Evolutionary conservation across 2,797 vertebrate species (phyloP).

Genomic region (Buphagus erythrorhynchus): DNA sequence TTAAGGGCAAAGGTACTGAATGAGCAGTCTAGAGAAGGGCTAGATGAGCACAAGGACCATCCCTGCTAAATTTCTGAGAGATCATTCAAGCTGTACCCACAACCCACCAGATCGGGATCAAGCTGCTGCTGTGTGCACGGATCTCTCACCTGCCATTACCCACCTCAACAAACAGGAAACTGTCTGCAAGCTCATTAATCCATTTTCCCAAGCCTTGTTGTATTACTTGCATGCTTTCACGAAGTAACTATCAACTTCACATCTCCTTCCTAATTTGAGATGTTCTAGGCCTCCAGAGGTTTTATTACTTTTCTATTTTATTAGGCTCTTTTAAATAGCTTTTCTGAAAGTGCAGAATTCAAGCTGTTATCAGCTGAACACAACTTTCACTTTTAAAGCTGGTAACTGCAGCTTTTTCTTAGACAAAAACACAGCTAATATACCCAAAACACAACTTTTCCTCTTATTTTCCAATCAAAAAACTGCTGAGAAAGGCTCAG

Average conservation of each 20-base stretch:
- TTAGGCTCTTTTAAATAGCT: neutral
- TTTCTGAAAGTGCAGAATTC: neutral
- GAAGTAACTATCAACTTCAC: neutral
- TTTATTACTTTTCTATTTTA: neutral
- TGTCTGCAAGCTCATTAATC: neutral
- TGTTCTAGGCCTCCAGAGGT: neutral
- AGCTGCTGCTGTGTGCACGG: neutral
- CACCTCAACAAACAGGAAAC: neutral
- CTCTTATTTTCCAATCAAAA: neutral
- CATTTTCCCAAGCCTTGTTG: neutral
- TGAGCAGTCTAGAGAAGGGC: neutral
- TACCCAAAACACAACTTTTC: neutral
- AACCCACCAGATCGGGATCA: neutral
- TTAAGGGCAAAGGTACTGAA: neutral
- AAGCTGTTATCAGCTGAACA: neutral
- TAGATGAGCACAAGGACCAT: neutral
- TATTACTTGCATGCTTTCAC: neutral
- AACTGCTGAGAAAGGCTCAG: neutral
- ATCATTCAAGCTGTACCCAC: rapidly evolving
- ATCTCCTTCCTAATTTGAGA: neutral
- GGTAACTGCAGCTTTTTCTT: neutral
- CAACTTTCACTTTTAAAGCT: neutral
- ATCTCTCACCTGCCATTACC: neutral
- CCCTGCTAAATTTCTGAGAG: neutral
- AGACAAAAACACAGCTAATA: neutral